Evolutionary conservation across 2,797 vertebrate genomes (phyloP), one percentile per base, ranked within the genome.

Genomic region (Coccyzus lansbergi): DNA sequence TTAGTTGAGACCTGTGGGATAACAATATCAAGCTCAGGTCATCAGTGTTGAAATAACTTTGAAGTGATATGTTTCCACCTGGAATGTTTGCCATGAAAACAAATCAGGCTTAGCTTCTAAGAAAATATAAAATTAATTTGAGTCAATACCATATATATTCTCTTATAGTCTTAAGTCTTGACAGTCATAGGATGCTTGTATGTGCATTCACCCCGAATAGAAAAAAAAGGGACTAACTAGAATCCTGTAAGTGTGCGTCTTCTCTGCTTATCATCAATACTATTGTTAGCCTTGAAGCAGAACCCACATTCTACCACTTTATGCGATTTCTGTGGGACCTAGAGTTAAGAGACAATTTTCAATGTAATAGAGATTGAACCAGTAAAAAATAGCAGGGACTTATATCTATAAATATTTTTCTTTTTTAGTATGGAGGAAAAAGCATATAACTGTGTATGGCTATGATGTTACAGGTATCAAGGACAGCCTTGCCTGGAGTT

Each of bases 361-460:
- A 55, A 29, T 79, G 38, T 62, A 46, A 49, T 44, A 83, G 71
- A 69, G 48, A 21, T 65, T 67, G 17, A 20, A 83, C 17, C 12
- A 42, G 28, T 85, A 40, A 85, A 70, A 95, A 81, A 12, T 7
- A 4, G 40, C 16, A 67, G 38, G 84, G 5, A 19, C 48, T 59
- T 74, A 36, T 49, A 42, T 81, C 83, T 86, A 42, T 67, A 89
- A 83, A 65, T 87, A 62, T 72, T 79, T 88, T 77, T 76, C 21
- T 28, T 29, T 63, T 95, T 92, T 83, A 92, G 33, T 71, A 38
- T 36, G 46, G 49, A 88, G n/a, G 83, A 78, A 88, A 88, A 88
- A 78, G 10, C 11, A 56, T 34, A 3, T 81, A 91, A 70, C n/a
- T 53, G 5, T 82, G 20, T 13, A 6, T 48, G 24, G 46, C 55